Conservation (phyloP, 2,888 invertebrate genomes). For the Troides aeacus region DNA sequence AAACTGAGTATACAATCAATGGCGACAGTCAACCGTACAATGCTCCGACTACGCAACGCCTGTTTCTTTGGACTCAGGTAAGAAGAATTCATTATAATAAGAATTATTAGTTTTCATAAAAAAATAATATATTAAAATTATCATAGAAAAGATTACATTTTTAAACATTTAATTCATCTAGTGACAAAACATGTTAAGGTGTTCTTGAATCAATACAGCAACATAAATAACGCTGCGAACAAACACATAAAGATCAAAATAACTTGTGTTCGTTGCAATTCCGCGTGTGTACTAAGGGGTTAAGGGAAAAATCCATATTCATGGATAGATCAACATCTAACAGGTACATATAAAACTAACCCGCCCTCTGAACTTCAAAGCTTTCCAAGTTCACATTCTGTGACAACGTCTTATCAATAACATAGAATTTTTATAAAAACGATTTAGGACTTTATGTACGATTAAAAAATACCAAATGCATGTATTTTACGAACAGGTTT, state of each 20-base stretch:
- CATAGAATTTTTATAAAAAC: not conserved
- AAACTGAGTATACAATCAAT: conserved; percentile 68
- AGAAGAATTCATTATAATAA: conserved; percentile 21
- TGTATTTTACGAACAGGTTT: not conserved
- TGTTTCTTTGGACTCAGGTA: conserved; percentile 71
- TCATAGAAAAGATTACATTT: not conserved
- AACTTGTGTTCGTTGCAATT: conserved; percentile 18
- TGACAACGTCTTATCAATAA: conserved; percentile 43
- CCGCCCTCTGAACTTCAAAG: conserved; percentile 54
- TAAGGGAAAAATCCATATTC: conserved; percentile 30
- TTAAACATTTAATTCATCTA: not conserved
- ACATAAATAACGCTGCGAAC: not conserved
- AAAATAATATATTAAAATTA: too few species aligned
- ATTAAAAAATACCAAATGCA: not conserved
- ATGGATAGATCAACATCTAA: conserved; percentile 29
- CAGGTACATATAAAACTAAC: conserved; percentile 51
- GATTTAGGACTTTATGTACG: not conserved
- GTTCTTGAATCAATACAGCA: not conserved
- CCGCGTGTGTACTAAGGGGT: conserved; percentile 27
- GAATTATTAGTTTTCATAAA: not conserved
- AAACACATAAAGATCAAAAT: conserved; percentile 21
- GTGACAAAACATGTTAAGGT: not conserved
- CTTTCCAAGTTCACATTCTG: conserved; percentile 47
- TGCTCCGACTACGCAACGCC: conserved; percentile 77
- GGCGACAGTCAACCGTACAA: conserved; percentile 74